These are phyloP conservation scores for Aleiodes leptofemur DNA, from an alignment of 2,888 invertebrate genomes.

Conservation along the genomic window DNA sequence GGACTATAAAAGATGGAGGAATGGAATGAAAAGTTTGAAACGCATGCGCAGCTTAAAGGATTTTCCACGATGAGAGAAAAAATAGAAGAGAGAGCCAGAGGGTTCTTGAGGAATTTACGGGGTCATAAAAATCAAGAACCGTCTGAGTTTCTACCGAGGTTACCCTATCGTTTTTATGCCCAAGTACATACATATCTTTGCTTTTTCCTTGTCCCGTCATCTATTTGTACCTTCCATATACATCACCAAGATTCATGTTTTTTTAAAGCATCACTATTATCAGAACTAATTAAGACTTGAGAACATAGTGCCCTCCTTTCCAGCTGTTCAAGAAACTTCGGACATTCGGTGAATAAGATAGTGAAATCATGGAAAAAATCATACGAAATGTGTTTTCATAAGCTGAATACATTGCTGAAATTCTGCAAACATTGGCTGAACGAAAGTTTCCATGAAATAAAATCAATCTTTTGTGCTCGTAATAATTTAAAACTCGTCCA, in stretches of 20 bases:
- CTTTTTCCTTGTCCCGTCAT: constrained; percentile 20
- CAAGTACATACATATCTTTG: constrained; percentile 41
- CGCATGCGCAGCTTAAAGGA: constrained; percentile 35
- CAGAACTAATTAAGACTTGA: no score
- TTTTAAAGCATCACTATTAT: background rate
- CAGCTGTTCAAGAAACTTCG: no score
- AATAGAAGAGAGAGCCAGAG: constrained; percentile 52
- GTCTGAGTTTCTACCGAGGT: constrained; percentile 67
- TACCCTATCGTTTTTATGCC: constrained; percentile 62
- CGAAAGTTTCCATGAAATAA: no score
- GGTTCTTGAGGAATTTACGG: constrained; percentile 72
- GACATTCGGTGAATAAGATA: no score
- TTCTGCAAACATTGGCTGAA: no score
- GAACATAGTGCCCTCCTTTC: no score
- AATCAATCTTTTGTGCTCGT: no score
- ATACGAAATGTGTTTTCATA: no score
- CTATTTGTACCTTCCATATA: constrained; percentile 5
- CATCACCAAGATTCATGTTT: background rate
- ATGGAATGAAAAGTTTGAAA: constrained; percentile 38
- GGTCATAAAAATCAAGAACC: constrained; percentile 75
- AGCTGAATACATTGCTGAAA: no score
- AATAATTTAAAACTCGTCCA: no score
- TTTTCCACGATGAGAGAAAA: constrained; percentile 38
- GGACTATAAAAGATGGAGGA: constrained; percentile 37
- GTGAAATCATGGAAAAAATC: no score